Evolutionary conservation across 2,113 vertebrate genomes (phyloP), one percentile per base, ranked within the genome.

Genomic region (Cochlearius cochlearius): DNA sequence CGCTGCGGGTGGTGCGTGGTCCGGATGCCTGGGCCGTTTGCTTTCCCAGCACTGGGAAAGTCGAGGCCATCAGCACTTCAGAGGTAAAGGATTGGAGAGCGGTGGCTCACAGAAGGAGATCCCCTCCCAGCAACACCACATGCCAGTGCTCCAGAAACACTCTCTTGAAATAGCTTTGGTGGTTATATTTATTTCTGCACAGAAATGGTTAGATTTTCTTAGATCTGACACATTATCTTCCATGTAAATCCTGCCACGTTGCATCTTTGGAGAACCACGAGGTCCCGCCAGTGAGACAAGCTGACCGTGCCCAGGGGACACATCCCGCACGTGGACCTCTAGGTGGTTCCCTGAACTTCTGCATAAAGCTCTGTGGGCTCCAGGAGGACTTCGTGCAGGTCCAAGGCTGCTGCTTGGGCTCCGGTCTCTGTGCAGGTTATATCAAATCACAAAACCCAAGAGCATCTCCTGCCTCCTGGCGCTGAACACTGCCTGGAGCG

Each of bases 401-500:
- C 50, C 36, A 49, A 13, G 21, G 38, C 66, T 67, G 47, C 52
- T 67, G 25, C 41, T 22, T 39, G 34, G 10, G 16, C 60, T 88
- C 74, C 5, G 5, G 16, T 74, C 58, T 64, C 41, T 0, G 1
- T 52, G 47, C 45, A 74, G 76, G 15, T 18, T 53, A 11, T n/a
- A 7, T 73, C 72, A 68, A 21, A 43, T 22, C 7, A 4, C 7
- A 30, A n/a, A 69, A 45, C 17, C 58, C 59, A 15, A 17, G 36
- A 72, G 62, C 56, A 41, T n/a, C 34, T 84, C 26, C 53, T 16
- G 63, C 39, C 16, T 77, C 18, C 39, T 0, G 1, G 27, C 73
- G 59, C 59, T 27, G 17, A 36, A 7, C 0, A 0, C 34, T 56
- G 45, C 45, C 67, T 38, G 45, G 21, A 63, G 32, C 0, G 0